phyloP scores from a whole-genome alignment of 2,888 invertebrate species.

The Morpho achilles region DNA sequence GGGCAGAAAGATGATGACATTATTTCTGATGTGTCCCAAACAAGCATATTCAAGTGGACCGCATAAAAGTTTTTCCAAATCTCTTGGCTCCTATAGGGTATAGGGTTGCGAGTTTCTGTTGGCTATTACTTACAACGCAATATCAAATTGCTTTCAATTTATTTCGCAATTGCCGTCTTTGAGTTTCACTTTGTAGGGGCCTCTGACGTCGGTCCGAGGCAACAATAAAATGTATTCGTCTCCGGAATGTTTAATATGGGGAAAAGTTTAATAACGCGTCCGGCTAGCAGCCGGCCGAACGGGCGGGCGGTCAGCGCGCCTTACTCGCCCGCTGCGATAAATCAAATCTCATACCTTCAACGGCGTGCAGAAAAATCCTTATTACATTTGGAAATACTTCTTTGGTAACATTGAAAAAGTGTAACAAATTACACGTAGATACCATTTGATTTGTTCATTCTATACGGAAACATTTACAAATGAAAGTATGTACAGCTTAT shows the following conservation, averaged over 20 bases:
- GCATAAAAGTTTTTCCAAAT: constrained; percentile 24
- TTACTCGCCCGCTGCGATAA: constrained; percentile 65
- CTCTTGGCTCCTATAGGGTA: constrained; percentile 56
- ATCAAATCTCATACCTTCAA: constrained; percentile 76
- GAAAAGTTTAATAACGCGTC: constrained; percentile 80
- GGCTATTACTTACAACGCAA: constrained; percentile 79
- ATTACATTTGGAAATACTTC: constrained; percentile 70
- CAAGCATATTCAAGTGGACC: constrained; percentile 22
- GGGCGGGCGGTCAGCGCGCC: constrained; percentile 59
- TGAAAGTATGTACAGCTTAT: background rate
- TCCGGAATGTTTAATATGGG: constrained; percentile 81
- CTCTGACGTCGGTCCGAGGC: constrained; percentile 78
- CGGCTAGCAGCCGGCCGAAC: constrained; percentile 45
- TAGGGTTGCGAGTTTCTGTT: constrained; percentile 67
- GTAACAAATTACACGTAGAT: constrained; percentile 20
- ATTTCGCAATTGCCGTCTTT: constrained; percentile 80
- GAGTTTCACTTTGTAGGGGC: constrained; percentile 79
- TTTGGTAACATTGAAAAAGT: constrained; percentile 35
- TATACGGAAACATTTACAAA: background rate
- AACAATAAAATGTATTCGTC: constrained; percentile 81
- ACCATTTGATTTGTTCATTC: constrained; percentile 10
- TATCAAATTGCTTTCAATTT: constrained; percentile 80
- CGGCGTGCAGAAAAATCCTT: constrained; percentile 67
- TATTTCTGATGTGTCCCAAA: constrained; percentile 16
- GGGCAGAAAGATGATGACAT: too few relatives aligned